phyloP scores from a whole-genome alignment of 2,888 invertebrate genomes.

The Lycia hirtaria region DNA sequence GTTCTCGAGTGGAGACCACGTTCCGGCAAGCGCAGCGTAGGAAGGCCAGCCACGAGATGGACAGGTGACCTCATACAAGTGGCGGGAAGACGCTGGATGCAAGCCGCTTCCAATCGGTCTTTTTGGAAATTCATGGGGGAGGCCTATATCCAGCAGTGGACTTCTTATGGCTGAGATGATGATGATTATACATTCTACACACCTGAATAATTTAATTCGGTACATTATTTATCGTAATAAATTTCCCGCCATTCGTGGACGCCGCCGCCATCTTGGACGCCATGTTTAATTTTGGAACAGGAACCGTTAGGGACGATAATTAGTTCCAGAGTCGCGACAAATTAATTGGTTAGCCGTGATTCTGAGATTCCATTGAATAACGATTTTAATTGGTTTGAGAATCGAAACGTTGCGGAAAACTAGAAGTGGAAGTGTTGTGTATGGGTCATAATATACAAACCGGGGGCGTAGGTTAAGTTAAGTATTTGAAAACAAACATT shows the following conservation, averaged over 20 bases:
- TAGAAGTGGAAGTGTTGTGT: slow-evolving; percentile 13
- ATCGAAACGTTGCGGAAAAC: slow-evolving; percentile 31
- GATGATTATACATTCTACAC: no score
- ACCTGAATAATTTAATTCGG: slow-evolving; percentile 26
- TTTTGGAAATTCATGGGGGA: no score
- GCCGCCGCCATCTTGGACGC: slow-evolving; percentile 45
- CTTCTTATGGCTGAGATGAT: no score
- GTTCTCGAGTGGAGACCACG: no score
- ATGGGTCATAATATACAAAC: slow-evolving; percentile 3
- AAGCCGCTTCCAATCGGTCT: no score
- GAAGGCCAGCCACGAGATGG: no score
- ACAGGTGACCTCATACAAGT: no score
- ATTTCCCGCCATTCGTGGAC: slow-evolving; percentile 39
- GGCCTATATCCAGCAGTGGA: no score
- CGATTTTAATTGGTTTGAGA: slow-evolving; percentile 44
- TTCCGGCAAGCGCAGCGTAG: no score
- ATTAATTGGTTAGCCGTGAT: slow-evolving; percentile 42
- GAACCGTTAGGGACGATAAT: slow-evolving; percentile 52
- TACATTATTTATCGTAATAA: slow-evolving; percentile 33
- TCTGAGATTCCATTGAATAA: slow-evolving; percentile 39
- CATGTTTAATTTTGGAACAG: slow-evolving; percentile 49
- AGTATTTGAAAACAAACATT: no score
- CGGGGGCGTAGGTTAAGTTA: no score
- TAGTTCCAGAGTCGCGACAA: slow-evolving; percentile 48
- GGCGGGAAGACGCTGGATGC: no score